These are phyloP conservation scores for Rhincodon typus DNA, from an alignment of 2,797 vertebrate genomes.

Conservation along the genomic window DNA sequence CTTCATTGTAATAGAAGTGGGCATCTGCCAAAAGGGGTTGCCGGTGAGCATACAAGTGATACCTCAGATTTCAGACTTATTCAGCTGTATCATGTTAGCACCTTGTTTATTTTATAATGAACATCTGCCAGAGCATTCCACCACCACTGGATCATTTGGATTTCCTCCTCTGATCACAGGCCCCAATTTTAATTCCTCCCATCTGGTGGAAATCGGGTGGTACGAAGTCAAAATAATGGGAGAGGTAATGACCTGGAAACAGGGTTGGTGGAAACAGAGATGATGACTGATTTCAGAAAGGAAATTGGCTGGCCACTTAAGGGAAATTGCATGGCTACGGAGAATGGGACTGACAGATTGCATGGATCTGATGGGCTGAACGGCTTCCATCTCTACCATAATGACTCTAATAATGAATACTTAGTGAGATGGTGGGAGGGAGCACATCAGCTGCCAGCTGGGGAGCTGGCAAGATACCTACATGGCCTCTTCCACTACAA, in stretches of 20 bases:
- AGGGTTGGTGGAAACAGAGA: too few relatives aligned
- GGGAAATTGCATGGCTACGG: too few relatives aligned
- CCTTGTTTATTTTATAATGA: neutral
- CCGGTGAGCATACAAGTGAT: neutral
- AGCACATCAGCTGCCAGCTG: too few relatives aligned
- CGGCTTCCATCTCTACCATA: too few relatives aligned
- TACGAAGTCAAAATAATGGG: neutral
- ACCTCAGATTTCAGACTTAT: neutral
- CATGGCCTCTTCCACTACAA: too few relatives aligned
- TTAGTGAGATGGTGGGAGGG: too few relatives aligned
- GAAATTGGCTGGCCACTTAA: too few relatives aligned
- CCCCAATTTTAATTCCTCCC: neutral
- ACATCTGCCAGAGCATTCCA: neutral
- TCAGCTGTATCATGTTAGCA: slow-evolving; percentile 22
- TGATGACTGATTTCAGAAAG: too few relatives aligned
- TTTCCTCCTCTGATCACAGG: neutral
- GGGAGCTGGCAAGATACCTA: too few relatives aligned
- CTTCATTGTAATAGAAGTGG: neutral
- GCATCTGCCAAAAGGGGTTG: neutral
- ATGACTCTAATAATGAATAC: too few relatives aligned
- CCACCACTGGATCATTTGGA: neutral
- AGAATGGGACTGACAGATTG: too few relatives aligned
- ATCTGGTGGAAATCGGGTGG: neutral
- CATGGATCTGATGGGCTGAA: too few relatives aligned
- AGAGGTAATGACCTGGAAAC: neutral